Evolutionary conservation across 2,113 vertebrate genomes (phyloP), one percentile per base, ranked within the genome.

Genomic region (Trinectes maculatus): DNA sequence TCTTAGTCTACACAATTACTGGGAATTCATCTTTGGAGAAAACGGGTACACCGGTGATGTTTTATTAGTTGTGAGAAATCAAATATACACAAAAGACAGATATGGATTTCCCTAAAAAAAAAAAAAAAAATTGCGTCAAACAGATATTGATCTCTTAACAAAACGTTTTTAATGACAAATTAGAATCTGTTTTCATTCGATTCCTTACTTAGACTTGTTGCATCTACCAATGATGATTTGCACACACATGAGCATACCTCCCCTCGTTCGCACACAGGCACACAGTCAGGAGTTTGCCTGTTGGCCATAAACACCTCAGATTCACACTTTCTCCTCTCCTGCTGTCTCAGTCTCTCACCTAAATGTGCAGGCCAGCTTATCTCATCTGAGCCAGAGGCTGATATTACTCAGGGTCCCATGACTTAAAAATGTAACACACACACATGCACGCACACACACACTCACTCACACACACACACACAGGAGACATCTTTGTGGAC

Each of bases 341-440:
- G 54, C 57, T 76, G 51, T 84, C 79, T 74, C 68, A 54, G 71
- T 71, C 62, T 88, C 60, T 60, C 79, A 81, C 82, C 79, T 67
- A 68, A 71, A 71, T 7, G n/a, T 81, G 74, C 78, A 47, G 58
- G 40, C 66, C 70, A 31, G 44, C 56, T 82, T 85, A 83, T 86
- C 75, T 78, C 72, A 71, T 71, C 75, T 70, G 66, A 71, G 76
- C 82, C 73, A 15, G 8, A 5, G 74, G 82, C 61, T 79, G 71
- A 57, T 64, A 72, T 86, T 79, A 75, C 70, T 64, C 53, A 61
- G 66, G 79, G 70, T 84, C 61, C 34, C 29, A 10, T 76, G 56
- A 71, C 82, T 80, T 83, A 60, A 58, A 61, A 64, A 69, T 58
- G 58, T 65, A 16, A 9, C 29, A 37, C 39, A 48, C 46, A 8